These are phyloP conservation scores for Pardosa pseudoannulata DNA, from an alignment of 2,888 invertebrate genomes.

Conservation along the genomic window DNA sequence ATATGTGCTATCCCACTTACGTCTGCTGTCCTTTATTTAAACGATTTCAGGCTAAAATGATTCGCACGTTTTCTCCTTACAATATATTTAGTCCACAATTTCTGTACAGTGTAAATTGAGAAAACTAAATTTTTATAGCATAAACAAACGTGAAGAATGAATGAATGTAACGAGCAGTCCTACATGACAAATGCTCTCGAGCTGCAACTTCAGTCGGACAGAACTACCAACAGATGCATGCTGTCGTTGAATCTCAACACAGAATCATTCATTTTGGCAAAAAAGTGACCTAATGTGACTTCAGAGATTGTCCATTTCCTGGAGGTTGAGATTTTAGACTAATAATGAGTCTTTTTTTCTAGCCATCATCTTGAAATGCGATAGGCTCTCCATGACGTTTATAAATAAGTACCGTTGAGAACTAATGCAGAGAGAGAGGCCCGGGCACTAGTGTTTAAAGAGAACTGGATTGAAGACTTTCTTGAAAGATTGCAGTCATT, in stretches of 20 bases:
- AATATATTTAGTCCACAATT: too few species aligned
- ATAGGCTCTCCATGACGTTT: neutral
- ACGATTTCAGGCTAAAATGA: too few species aligned
- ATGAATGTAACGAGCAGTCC: neutral
- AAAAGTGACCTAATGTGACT: constrained; percentile 34
- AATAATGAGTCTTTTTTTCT: constrained; percentile 18
- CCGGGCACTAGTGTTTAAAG: too few species aligned
- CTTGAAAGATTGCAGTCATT: neutral
- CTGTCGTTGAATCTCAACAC: constrained; percentile 18
- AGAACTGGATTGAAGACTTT: neutral
- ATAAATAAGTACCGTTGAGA: constrained; percentile 10
- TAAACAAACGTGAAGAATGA: too few species aligned
- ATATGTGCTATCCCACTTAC: too few species aligned
- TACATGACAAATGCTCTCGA: neutral
- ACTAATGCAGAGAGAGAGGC: neutral
- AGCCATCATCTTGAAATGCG: neutral
- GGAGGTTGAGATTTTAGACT: neutral
- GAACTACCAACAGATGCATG: constrained; percentile 23
- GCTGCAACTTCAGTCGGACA: too few species aligned
- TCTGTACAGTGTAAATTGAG: too few species aligned
- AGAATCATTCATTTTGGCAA: constrained; percentile 35
- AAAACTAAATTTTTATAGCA: too few species aligned
- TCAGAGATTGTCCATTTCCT: constrained; percentile 44
- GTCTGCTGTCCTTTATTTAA: too few species aligned
- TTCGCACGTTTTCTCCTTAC: too few species aligned